phyloP scores from a whole-genome alignment of 53 echinoderm and acorn worm genomes.

The Patiria pectinifera region DNA sequence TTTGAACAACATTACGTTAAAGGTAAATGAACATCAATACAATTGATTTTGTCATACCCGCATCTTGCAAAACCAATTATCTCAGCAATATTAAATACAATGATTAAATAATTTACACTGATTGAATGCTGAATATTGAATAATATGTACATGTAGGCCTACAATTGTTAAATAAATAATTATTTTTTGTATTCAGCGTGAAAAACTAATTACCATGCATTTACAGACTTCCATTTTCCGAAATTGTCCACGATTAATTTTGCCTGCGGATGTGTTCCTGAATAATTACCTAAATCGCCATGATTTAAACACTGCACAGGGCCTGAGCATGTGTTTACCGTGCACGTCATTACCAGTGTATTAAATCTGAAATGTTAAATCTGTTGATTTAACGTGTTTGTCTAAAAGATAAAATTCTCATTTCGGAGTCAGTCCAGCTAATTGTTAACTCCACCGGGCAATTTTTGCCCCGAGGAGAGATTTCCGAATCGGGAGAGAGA shows the following conservation, averaged over 20 bases:
- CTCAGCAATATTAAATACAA: too few species aligned
- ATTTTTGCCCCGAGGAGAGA: conserved; percentile 1
- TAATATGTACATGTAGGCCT: too few species aligned
- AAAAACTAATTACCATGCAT: too few species aligned
- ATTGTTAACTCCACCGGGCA: conserved; percentile 38
- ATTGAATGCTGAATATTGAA: too few species aligned
- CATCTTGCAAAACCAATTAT: too few species aligned
- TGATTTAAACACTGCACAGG: neutral
- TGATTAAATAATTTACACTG: too few species aligned
- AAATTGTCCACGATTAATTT: neutral
- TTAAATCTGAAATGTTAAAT: conserved; percentile 36
- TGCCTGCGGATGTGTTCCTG: neutral
- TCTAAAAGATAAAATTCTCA: conserved; percentile 31
- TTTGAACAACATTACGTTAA: too few species aligned
- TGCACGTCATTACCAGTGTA: neutral
- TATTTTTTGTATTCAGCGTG: too few species aligned
- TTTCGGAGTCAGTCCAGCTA: conserved; percentile 24
- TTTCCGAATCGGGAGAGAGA: neutral
- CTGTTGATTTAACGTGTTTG: conserved; percentile 37
- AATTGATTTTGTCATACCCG: too few species aligned
- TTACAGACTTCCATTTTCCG: too few species aligned
- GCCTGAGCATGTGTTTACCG: neutral
- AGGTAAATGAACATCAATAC: too few species aligned
- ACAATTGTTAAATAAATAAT: too few species aligned
- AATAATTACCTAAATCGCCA: neutral